A percentile compares a stretch with the other conserved stretches of the same genome.
phyloP scores from a whole-genome alignment of 2,113 vertebrate genomes.

The Morone chrysops region DNA sequence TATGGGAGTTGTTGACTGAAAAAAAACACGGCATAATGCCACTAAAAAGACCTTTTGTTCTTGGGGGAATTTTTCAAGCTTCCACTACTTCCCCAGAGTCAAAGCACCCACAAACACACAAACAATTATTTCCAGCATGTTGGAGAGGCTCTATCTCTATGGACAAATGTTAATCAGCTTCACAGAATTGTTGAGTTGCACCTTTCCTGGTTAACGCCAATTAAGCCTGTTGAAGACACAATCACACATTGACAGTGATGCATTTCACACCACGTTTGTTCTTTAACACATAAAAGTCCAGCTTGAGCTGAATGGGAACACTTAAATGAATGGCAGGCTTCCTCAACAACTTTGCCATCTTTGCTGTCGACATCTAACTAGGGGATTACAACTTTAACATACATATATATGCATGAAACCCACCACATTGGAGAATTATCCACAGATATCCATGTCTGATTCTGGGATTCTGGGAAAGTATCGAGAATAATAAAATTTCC shows the following conservation, averaged over 20 bases:
- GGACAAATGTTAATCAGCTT: slow-evolving; percentile 48
- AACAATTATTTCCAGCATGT: not conserved
- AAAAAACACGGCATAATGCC: not conserved
- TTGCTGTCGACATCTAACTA: not conserved
- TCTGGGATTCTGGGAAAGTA: slow-evolving; percentile 41
- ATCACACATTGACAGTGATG: slow-evolving; percentile 54
- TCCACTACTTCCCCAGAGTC: slow-evolving; percentile 10
- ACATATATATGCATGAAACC: not conserved
- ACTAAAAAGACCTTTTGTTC: not conserved
- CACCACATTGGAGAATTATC: not conserved
- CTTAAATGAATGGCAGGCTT: slow-evolving; percentile 1
- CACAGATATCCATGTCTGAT: not conserved
- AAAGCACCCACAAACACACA: not conserved
- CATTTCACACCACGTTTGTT: slow-evolving; percentile 57
- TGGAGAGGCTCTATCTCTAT: slow-evolving; percentile 2
- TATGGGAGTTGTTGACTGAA: slow-evolving; percentile 2
- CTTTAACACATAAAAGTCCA: slow-evolving; percentile 48
- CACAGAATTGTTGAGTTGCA: slow-evolving; percentile 31
- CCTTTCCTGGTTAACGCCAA: slow-evolving; percentile 19
- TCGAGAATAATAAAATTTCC: slow-evolving; percentile 7
- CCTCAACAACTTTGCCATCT: not conserved
- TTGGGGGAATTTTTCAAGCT: slow-evolving; percentile 8
- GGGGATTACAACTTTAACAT: slow-evolving; percentile 2
- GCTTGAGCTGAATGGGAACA: slow-evolving; percentile 9
- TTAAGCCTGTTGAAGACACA: slow-evolving; percentile 31